phyloP scores from a whole-genome alignment of 2,888 invertebrate species.

The Drosophila ustulata region DNA sequence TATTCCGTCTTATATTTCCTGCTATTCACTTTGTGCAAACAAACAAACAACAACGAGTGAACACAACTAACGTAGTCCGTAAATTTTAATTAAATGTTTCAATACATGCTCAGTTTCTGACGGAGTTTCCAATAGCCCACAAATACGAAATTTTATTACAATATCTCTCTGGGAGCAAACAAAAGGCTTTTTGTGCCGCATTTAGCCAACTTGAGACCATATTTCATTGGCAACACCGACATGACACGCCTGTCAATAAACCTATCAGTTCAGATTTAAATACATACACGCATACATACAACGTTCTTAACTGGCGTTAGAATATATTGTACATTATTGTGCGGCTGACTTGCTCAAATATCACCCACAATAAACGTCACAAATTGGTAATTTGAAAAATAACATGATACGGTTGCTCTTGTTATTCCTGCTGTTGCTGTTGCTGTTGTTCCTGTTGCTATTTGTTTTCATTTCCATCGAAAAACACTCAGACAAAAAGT shows the following conservation, averaged over 20 bases:
- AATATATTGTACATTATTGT: constrained; percentile 11
- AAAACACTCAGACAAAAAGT: constrained; percentile 15
- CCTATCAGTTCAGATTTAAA: constrained; percentile 61
- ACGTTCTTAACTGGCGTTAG: not conserved
- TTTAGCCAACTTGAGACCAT: constrained; percentile 56
- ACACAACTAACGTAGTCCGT: constrained; percentile 55
- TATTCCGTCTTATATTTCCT: constrained; percentile 75
- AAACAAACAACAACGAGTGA: constrained; percentile 27
- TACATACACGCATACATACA: constrained; percentile 26
- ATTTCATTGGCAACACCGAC: constrained; percentile 72
- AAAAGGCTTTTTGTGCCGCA: constrained; percentile 65
- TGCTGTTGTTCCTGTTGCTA: constrained; percentile 22
- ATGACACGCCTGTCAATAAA: constrained; percentile 74
- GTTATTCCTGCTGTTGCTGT: constrained; percentile 32
- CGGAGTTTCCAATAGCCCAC: constrained; percentile 73
- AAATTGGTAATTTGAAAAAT: constrained; percentile 68
- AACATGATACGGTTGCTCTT: constrained; percentile 53
- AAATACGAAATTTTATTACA: constrained; percentile 53
- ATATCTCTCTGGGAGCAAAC: constrained; percentile 43
- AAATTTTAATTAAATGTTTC: constrained; percentile 76
- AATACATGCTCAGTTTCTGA: constrained; percentile 52
- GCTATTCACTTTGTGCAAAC: constrained; percentile 50
- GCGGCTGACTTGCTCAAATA: constrained; percentile 19
- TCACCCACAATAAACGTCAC: constrained; percentile 74
- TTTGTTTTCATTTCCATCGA: constrained; percentile 18